A percentile compares a stretch with the other conserved stretches of the same genome.
Evolutionary conservation across 2,797 vertebrate species (phyloP).

Genomic region (Pipistrellus nathusii): DNA sequence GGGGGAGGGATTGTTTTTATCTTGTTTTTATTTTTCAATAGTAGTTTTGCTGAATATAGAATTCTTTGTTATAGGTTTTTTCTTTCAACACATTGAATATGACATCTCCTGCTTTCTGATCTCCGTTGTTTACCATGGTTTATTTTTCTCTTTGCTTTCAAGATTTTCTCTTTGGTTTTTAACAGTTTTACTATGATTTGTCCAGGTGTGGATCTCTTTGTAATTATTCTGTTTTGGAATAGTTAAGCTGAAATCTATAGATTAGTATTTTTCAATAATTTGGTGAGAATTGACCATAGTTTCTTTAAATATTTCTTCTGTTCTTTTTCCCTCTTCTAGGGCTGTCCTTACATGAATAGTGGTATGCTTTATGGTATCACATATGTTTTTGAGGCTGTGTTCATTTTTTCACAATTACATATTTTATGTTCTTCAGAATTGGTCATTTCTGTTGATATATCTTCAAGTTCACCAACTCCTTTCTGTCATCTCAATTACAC

Average conservation of each 20-base stretch:
- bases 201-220: background rate
- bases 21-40: slow-evolving; percentile 25
- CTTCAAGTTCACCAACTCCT: background rate
- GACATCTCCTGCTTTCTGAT: background rate
- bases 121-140: background rate
- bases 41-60: background rate
- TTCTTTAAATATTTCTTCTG: slow-evolving; percentile 28
- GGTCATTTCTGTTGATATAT: background rate
- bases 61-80: background rate
- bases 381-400: background rate
- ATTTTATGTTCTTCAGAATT: background rate
- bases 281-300: background rate
- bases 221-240: background rate
- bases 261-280: background rate
- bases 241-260: background rate
- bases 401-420: background rate
- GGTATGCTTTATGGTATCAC: background rate
- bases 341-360: background rate
- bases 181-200: background rate
- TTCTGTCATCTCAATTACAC: background rate
- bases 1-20: background rate
- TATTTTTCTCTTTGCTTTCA: slow-evolving; percentile 39
- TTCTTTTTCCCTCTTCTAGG: background rate
- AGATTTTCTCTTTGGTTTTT: background rate
- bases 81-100: background rate